Evolutionary conservation across 2,888 invertebrate species (phyloP).

Genomic region (Zaprionus obscuricornis): DNA sequence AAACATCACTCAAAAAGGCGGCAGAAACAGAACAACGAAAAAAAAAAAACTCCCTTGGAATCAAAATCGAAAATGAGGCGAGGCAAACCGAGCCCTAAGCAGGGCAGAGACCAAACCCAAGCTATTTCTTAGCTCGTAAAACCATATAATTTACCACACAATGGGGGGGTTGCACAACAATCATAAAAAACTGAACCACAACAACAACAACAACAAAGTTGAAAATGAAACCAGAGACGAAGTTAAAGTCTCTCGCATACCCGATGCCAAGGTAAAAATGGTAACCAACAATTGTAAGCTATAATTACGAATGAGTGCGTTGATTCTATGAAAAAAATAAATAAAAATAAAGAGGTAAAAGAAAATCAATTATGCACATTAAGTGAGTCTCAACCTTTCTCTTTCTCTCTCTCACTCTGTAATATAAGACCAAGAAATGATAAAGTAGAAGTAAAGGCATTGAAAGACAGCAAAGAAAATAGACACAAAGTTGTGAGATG

Average conservation of each 20-base stretch:
- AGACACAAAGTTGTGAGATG: too few species aligned
- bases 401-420: slow-evolving; percentile 13
- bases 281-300: slow-evolving; percentile 53
- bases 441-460: neutral
- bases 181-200: slow-evolving; percentile 19
- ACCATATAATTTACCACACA: slow-evolving; percentile 61
- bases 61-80: too few species aligned
- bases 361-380: slow-evolving; percentile 71
- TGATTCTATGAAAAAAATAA: slow-evolving; percentile 8
- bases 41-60: too few species aligned
- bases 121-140: slow-evolving; percentile 26
- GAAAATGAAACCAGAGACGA: too few species aligned
- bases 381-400: neutral
- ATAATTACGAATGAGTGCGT: slow-evolving; percentile 59
- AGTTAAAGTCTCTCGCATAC: too few species aligned
- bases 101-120: slow-evolving; percentile 12
- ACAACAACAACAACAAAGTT: slow-evolving; percentile 1
- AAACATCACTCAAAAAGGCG: too few species aligned
- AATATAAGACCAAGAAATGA: neutral
- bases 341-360: slow-evolving; percentile 56
- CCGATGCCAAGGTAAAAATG: slow-evolving; percentile 48
- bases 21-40: too few species aligned
- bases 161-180: slow-evolving; percentile 25
- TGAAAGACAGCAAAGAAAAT: slow-evolving; percentile 28
- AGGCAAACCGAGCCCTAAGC: slow-evolving; percentile 18